Base-by-base conservation (phyloP, 92 coral and sea anemone genomes). In the Parazoanthus atlanticus region DNA sequence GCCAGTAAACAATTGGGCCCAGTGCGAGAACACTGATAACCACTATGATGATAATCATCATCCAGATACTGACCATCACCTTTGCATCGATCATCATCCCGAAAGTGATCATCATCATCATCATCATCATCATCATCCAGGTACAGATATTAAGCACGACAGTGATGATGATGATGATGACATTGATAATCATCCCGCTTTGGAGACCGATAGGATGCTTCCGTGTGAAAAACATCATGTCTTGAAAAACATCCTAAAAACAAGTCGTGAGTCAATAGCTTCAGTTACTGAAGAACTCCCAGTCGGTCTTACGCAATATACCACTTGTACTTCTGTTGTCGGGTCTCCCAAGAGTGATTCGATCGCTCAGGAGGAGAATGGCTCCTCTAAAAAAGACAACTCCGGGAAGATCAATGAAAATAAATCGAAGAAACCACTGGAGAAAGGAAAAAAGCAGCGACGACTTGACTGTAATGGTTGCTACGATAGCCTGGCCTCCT, bases 151-250 rank as follows among this genome's bases (percentile, higher is more conserved):
- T 4, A 61, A 61, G 69, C 28, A 7, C 69, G 26, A 23, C 69
- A 21, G 69, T 61, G 69, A 61, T 61, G 69, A 61, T 21, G 28
- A 61, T 61, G 28, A 3, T 61, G 69, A 75, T 75, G 52, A 75
- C 49, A 75, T n/a, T 3, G 79, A 38, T 11, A 26, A 75, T 0
- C 52, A 75, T 5, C 1, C 5, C 15, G 25, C 47, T 75, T n/a
- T 75, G 79, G 79, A 75, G n/a, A 36, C 46, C 25, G 52, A 75
- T 38, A 75, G 36, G 43, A 36, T 75, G 52, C 46, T 75, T 75
- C 43, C 30, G 3, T 6, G 2, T 75, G 43, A n/a, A 34, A 75
- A 36, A 75, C 19, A 61, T 23, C 1, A 21, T 36, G 41, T 33
- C 40, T 32, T 38, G 10, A 32, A 73, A 73, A 11, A 23, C 1